Conservation (phyloP, 2,797 vertebrate genomes). For the Mormyrops boulengeri region DNA sequence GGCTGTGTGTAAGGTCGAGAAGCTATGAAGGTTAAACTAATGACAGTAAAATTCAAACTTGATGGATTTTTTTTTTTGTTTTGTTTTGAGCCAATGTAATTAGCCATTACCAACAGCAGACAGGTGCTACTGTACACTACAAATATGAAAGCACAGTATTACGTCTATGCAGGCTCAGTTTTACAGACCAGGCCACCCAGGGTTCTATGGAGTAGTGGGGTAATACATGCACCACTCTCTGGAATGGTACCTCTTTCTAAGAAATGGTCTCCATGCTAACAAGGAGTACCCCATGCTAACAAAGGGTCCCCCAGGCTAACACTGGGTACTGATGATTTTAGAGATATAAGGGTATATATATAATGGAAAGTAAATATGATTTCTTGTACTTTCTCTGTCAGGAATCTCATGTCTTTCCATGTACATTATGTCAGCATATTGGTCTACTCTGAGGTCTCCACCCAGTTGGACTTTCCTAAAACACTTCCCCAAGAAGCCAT, state of each 20-base stretch:
- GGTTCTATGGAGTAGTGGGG: not conserved
- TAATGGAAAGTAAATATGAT: not conserved
- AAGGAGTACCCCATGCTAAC: not conserved
- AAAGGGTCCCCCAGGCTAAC: not conserved
- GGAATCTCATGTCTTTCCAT: not conserved
- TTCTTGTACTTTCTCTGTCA: not conserved
- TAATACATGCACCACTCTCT: not conserved
- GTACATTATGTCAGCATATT: not conserved
- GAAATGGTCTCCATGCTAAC: not conserved
- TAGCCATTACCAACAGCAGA: not conserved
- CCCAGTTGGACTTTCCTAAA: not conserved
- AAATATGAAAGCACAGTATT: not conserved
- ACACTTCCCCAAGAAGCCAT: not conserved
- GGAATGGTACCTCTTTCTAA: not conserved
- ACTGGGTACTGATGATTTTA: not conserved
- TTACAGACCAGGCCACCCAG: not conserved
- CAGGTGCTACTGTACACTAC: not conserved
- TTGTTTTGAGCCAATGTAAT: not conserved
- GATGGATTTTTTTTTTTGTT: not conserved
- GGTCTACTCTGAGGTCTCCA: not conserved
- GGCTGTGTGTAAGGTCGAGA: not conserved
- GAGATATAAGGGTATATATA: not conserved
- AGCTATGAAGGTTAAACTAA: conserved; percentile 20
- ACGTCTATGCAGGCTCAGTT: not conserved
- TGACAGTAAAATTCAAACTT: not conserved